These are phyloP conservation scores for Hormaphis cornu DNA, from an alignment of 1,140 invertebrate genomes.

Conservation along the genomic window DNA sequence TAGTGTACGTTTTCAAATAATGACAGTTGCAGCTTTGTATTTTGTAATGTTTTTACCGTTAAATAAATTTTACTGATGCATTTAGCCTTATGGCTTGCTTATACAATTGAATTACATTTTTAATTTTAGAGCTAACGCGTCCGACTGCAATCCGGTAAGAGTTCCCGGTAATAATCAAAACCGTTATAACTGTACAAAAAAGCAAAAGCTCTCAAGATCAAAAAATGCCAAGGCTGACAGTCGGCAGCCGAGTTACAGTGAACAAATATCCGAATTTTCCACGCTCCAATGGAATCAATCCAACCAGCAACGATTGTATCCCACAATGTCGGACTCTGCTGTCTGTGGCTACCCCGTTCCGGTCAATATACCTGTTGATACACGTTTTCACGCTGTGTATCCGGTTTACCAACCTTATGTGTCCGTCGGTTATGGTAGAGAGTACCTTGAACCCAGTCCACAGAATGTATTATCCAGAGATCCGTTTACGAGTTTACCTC, in stretches of 20 bases:
- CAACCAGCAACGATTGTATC: slow-evolving; percentile 44
- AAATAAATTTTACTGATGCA: background rate
- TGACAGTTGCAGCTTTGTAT: too few species aligned
- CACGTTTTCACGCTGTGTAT: slow-evolving; percentile 46
- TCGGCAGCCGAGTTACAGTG: background rate
- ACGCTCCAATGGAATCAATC: slow-evolving; percentile 26
- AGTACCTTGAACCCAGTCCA: slow-evolving; percentile 15
- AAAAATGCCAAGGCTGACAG: background rate
- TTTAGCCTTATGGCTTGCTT: background rate
- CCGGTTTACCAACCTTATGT: slow-evolving; percentile 39
- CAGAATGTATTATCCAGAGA: slow-evolving; percentile 4
- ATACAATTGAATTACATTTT: background rate
- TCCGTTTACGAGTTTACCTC: slow-evolving; percentile 36
- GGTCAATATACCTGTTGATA: slow-evolving; percentile 44
- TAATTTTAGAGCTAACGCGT: background rate
- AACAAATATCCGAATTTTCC: slow-evolving; percentile 26
- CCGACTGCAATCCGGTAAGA: background rate
- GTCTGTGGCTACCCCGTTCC: slow-evolving; percentile 47
- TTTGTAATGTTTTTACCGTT: too few species aligned
- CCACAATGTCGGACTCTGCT: slow-evolving; percentile 46
- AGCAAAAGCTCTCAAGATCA: background rate
- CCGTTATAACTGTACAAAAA: background rate
- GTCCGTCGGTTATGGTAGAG: slow-evolving; percentile 3
- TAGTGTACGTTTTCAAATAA: too few species aligned
- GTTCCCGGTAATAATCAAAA: background rate